Conservation (phyloP, 37 sponge, comb jelly and placozoan genomes). For the Agelas oroides region DNA sequence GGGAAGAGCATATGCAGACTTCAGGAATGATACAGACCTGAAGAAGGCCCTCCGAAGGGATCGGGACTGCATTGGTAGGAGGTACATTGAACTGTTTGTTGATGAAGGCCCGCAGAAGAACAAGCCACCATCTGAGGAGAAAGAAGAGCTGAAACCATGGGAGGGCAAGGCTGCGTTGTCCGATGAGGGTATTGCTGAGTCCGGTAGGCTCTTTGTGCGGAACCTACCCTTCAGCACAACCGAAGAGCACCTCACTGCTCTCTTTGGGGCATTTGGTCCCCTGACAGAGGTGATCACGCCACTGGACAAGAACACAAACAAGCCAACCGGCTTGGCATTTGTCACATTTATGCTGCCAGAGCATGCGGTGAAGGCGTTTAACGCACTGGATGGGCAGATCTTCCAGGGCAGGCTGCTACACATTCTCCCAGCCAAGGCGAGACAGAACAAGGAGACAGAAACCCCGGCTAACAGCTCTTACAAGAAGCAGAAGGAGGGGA, state of each 20-base stretch:
- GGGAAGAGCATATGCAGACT: conserved; percentile 93
- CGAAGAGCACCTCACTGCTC: conserved; percentile 81
- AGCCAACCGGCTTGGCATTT: conserved; percentile 86
- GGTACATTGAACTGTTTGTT: conserved; percentile 90
- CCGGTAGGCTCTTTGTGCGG: conserved; percentile 92
- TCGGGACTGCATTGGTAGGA: conserved; percentile 81
- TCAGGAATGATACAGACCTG: conserved; percentile 77
- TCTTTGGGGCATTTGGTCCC: conserved; percentile 87
- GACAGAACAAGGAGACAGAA: conserved; percentile 8
- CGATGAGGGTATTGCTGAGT: conserved; percentile 67
- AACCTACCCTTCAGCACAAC: conserved; percentile 88
- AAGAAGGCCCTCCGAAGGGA: conserved; percentile 78
- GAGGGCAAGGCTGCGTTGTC: conserved; percentile 45
- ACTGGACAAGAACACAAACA: conserved; percentile 76
- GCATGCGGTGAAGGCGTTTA: conserved; percentile 86
- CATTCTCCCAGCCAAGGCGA: conserved; percentile 82
- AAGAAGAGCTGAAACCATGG: conserved; percentile 64
- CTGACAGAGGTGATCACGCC: conserved; percentile 80
- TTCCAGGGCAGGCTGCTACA: conserved; percentile 92
- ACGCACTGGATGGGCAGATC: conserved; percentile 83
- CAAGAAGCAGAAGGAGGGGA: conserved; percentile 86
- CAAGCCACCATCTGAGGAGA: background rate
- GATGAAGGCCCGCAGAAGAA: conserved; percentile 57
- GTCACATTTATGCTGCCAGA: conserved; percentile 96
- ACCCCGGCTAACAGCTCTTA: background rate